Conservation (phyloP, 2,888 invertebrate genomes). For the Drosophila hamatofila region DNA sequence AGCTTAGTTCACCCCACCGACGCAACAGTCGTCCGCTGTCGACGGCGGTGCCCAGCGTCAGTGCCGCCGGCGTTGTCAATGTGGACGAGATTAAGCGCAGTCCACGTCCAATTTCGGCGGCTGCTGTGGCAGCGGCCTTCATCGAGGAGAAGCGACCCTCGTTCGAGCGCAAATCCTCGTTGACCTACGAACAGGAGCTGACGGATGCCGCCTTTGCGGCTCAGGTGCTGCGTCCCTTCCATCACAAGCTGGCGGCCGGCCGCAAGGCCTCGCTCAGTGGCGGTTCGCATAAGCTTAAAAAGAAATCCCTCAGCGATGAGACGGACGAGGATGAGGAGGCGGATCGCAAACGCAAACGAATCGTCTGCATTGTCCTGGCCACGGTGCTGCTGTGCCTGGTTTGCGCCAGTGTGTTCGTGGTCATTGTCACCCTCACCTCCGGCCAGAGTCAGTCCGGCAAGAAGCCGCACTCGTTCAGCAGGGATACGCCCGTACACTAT, state of each 20-base stretch:
- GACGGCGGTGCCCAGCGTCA: constrained; percentile 67
- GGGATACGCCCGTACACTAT: constrained; percentile 85
- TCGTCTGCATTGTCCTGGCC: constrained; percentile 89
- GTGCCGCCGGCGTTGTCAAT: constrained; percentile 64
- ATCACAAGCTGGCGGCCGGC: constrained; percentile 81
- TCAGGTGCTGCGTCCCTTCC: constrained; percentile 84
- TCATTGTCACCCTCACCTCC: constrained; percentile 91
- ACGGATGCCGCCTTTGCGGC: constrained; percentile 85
- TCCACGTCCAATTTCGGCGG: constrained; percentile 83
- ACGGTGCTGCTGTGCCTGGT: constrained; percentile 91
- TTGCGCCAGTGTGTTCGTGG: constrained; percentile 90
- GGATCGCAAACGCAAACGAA: constrained; percentile 89
- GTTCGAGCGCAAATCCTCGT: constrained; percentile 84
- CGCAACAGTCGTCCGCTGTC: constrained; percentile 85
- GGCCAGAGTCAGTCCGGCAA: constrained; percentile 88
- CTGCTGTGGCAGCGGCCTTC: constrained; percentile 82
- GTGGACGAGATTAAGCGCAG: constrained; percentile 85
- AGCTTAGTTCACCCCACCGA: constrained; percentile 84
- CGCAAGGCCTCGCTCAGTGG: constrained; percentile 82
- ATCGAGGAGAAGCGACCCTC: constrained; percentile 85
- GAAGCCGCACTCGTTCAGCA: constrained; percentile 88
- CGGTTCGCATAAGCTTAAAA: constrained; percentile 82
- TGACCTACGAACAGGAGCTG: constrained; percentile 84
- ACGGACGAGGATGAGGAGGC: constrained; percentile 87
- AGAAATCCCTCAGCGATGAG: constrained; percentile 85